Base-by-base conservation (phyloP, 2,888 invertebrate species). In the Habroteleia sp. region DNA sequence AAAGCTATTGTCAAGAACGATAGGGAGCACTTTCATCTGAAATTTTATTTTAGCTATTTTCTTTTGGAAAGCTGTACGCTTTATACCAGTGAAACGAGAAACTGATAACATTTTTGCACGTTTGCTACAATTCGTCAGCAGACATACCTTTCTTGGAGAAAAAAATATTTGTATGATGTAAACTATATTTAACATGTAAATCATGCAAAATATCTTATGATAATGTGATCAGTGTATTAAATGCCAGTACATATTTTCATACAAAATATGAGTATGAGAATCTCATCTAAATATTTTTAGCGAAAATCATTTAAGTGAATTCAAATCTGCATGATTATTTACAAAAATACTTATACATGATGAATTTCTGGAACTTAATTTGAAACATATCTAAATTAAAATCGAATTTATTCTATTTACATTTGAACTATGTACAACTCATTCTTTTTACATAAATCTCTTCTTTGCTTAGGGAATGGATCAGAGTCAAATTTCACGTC, bases 1-100 rank as follows among this genome's bases (percentile, higher is more conserved):
- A 39, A 37, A 29, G 16, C 41, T n/a, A 56, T 41, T 56, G 27
- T 42, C 42, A 56, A 13, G 8, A n/a, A n/a, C n/a, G 42, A 29
- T 56, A 10, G 16, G 3, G 7, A 31, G 17, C 31, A 16, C 16
- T 39, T 27, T 37, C 37, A 37, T 37, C 37, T 37, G 16, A 52
- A 25, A 52, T 16, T 25, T 52, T 39, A 52, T 39, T 27, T 10
- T 5, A 8, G 4, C 17, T 25, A 14, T 23, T 50, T 50, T 50
- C 35, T 13, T 50, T 20, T 10, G 13, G 13, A 13, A 48, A 33
- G 33, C 2, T 20, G 2, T 50, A 33, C 20, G 33, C 13, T 20
- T 35, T 33, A 35, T 27, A 31, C 14, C 29, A 6, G 2, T 13
- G 16, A 29, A 44, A 44, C 44, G 44, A 29, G 44, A 44, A 44